These are phyloP conservation scores for Chrysemys picta DNA, from an alignment of 2,113 vertebrate species.

Conservation along the genomic window DNA sequence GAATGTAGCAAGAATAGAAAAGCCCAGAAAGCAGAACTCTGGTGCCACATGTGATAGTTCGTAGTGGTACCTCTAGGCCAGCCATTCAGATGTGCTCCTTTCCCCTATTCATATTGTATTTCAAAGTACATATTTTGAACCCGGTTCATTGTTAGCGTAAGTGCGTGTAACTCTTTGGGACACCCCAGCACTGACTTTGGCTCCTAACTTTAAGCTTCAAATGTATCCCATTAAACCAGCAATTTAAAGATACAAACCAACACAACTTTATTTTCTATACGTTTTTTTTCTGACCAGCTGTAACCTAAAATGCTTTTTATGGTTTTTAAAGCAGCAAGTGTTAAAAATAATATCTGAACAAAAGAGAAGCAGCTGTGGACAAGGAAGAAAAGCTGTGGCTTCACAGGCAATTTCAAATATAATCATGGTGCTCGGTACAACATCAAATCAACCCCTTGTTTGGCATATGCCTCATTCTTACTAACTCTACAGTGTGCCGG, in stretches of 20 bases:
- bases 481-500: not conserved
- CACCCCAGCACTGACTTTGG: not conserved
- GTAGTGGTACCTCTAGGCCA: not conserved
- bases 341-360: not conserved
- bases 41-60: not conserved
- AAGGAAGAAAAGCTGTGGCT: conserved; percentile 4
- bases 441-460: rapidly evolving
- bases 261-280: not conserved
- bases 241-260: not conserved
- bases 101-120: not conserved
- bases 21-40: not conserved
- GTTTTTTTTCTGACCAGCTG: not conserved
- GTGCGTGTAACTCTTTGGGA: not conserved
- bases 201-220: not conserved
- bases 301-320: not conserved
- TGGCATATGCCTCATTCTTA: not conserved
- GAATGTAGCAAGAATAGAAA: not conserved
- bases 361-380: not conserved
- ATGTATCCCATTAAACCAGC: not conserved
- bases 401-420: not conserved
- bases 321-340: not conserved
- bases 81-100: not conserved
- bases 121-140: not conserved
- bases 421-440: not conserved
- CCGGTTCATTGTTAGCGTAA: not conserved